phyloP scores from a whole-genome alignment of 2,888 invertebrate genomes.

The Deroplatys truncata region DNA sequence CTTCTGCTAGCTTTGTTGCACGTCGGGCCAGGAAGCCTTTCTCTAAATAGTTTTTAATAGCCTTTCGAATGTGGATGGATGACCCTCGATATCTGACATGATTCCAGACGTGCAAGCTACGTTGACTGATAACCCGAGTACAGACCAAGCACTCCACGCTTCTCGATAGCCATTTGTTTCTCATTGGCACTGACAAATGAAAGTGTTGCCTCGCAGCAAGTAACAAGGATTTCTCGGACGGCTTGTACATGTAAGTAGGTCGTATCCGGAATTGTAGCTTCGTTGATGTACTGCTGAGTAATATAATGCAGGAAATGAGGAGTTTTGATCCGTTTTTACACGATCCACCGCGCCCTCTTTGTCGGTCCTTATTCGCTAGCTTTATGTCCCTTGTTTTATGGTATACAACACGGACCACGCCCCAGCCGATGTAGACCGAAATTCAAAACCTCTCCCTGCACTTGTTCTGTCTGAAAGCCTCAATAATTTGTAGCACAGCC shows the following conservation, averaged over 20 bases:
- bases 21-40: not conserved
- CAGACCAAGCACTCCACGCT: not conserved
- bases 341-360: not conserved
- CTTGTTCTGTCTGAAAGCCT: not conserved
- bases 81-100: not conserved
- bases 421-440: not conserved
- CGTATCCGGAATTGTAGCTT: not conserved
- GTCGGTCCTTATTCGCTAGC: not conserved
- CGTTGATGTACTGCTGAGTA: not conserved
- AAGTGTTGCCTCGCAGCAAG: not conserved
- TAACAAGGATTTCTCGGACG: not conserved
- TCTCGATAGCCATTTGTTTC: conserved; percentile 9
- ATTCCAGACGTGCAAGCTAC: not conserved
- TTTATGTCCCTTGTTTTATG: not conserved
- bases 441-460: not conserved
- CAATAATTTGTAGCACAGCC: not conserved
- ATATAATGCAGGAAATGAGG: not conserved
- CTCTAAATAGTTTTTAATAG: conserved; percentile 11
- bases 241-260: not conserved
- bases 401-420: not conserved
- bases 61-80: conserved; percentile 3
- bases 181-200: conserved; percentile 17
- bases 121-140: not conserved
- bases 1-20: not conserved
- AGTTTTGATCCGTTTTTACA: not conserved